A percentile compares a stretch with the other conserved stretches of the same genome.
phyloP scores from a whole-genome alignment of 2,888 invertebrate species.

The Epinotia brunnichana region DNA sequence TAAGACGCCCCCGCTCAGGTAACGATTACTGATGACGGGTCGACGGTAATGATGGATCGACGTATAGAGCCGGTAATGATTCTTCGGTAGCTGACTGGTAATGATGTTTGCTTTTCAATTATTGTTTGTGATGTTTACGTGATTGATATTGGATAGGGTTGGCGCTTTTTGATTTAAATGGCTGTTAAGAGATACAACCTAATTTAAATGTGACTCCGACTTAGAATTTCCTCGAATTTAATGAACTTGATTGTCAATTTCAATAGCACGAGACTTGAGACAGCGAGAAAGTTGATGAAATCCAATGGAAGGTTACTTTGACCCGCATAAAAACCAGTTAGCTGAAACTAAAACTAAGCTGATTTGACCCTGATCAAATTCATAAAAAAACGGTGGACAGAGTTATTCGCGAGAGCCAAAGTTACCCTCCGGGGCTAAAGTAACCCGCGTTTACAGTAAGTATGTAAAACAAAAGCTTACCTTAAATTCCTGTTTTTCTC shows the following conservation, averaged over 20 bases:
- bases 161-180: slow-evolving; percentile 1
- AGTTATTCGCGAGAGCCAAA: too few relatives aligned
- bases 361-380: too few relatives aligned
- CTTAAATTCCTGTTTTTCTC: not conserved
- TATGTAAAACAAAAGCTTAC: not conserved
- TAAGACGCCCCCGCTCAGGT: slow-evolving; percentile 69
- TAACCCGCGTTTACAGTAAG: too few relatives aligned
- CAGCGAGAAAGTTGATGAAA: not conserved
- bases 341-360: too few relatives aligned
- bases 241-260: not conserved
- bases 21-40: slow-evolving; percentile 64
- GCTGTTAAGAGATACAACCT: not conserved
- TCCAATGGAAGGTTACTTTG: too few relatives aligned
- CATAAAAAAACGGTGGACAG: too few relatives aligned
- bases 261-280: not conserved
- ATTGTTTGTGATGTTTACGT: slow-evolving; percentile 36
- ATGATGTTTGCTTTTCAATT: slow-evolving; percentile 48
- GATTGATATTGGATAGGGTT: slow-evolving; percentile 34
- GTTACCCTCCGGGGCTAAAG: too few relatives aligned
- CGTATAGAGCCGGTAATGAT: slow-evolving; percentile 44
- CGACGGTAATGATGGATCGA: slow-evolving; percentile 62
- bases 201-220: not conserved
- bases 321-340: too few relatives aligned
- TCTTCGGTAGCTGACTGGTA: slow-evolving; percentile 42
- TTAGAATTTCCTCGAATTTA: not conserved